These are phyloP conservation scores for Drosophila mimetica DNA, from an alignment of 2,888 invertebrate species.

Conservation along the genomic window DNA sequence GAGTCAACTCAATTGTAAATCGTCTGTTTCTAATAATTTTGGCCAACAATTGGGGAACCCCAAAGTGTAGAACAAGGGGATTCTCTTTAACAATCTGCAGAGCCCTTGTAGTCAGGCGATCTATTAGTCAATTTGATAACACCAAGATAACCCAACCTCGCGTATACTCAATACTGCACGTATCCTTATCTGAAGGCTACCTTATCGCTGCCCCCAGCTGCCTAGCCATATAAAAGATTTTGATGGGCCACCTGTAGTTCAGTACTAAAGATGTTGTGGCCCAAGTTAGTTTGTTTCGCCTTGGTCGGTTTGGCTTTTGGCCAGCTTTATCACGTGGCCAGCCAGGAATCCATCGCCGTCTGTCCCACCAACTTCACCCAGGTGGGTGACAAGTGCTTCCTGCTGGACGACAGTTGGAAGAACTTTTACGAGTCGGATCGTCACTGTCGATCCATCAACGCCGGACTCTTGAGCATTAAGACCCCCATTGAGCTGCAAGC, in stretches of 20 bases:
- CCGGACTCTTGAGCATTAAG: slow-evolving; percentile 51
- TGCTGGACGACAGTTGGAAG: background rate
- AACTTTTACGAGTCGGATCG: slow-evolving; percentile 66
- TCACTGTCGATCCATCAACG: slow-evolving; percentile 43
- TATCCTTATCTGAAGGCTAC: slow-evolving; percentile 11
- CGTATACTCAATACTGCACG: slow-evolving; percentile 2
- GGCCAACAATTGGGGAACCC: slow-evolving; percentile 2
- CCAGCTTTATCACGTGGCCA: slow-evolving; percentile 14
- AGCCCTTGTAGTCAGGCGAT: background rate
- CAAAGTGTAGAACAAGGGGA: background rate
- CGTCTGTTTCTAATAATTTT: background rate
- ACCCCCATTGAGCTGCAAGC: slow-evolving; percentile 31
- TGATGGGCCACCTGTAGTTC: slow-evolving; percentile 35
- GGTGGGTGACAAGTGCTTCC: slow-evolving; percentile 54
- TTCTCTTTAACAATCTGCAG: slow-evolving; percentile 2
- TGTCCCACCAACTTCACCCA: slow-evolving; percentile 40
- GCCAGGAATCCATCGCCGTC: background rate
- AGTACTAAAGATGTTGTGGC: slow-evolving; percentile 40
- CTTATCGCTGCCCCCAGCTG: slow-evolving; percentile 1
- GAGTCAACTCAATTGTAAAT: background rate
- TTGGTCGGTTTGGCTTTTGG: slow-evolving; percentile 27
- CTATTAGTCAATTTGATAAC: slow-evolving; percentile 6
- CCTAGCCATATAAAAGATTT: slow-evolving; percentile 14
- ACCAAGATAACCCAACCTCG: background rate
- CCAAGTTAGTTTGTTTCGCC: slow-evolving; percentile 32